Evolutionary conservation across 2,888 invertebrate genomes (phyloP), one percentile per base, ranked within the genome.

Genomic region (Parochlus steinenii): DNA sequence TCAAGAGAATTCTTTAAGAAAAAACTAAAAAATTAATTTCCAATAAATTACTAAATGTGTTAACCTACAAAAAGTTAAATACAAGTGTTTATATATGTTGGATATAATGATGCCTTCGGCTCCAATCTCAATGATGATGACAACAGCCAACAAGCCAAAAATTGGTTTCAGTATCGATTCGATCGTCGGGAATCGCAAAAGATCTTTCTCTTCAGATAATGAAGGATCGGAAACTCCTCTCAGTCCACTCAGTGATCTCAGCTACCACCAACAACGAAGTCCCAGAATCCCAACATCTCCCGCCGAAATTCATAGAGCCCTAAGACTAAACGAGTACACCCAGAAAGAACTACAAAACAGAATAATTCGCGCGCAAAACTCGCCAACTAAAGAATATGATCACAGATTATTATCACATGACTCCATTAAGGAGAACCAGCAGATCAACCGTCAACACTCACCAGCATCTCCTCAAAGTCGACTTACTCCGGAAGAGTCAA

Each of bases 91-190:
- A n/a, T n/a, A n/a, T n/a, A n/a, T n/a, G n/a, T n/a, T n/a, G n/a
- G n/a, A 23, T 36, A 41, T 25, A 39, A 83, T 82, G 82, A 81
- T 82, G 80, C 82, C 81, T 67, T 71, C 81, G 66, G 80, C 81
- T 71, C 80, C 80, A 65, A 79, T 79, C 55, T 80, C 80, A 64
- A 74, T 81, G 57, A 74, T 76, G 59, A 76, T 80, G 61, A 75
- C 81, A 65, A 77, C 80, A 53, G 22, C 24, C 17, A 76, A 80
- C 50, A 81, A 81, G 64, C 82, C 83, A 46, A 83, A 83, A 62
- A 80, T 85, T 56, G 83, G 82, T 53, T 85, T 85, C 56, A 81
- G 80, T 50, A 85, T 85, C 61, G 85, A 85, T 65, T 81, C 81
- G 51, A 82, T 83, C 52, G 83, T 83, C 40, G 83, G 83, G 43